These are phyloP conservation scores for Galemys pyrenaicus DNA, from an alignment of 2,113 vertebrate genomes.

Conservation along the genomic window DNA sequence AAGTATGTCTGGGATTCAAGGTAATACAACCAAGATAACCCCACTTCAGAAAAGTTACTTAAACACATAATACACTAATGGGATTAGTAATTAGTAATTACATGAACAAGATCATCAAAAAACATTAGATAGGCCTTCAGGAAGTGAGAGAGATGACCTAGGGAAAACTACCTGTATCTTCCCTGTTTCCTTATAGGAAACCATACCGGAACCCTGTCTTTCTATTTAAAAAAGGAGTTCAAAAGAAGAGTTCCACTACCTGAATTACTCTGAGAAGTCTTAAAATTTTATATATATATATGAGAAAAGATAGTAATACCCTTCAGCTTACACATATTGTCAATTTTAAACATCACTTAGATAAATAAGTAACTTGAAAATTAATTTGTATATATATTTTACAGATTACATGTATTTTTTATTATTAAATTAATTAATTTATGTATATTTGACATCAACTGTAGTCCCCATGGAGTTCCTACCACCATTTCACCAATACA, in stretches of 20 bases:
- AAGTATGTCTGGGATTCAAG: not conserved
- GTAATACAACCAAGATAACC: not conserved
- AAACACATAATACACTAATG: not conserved
- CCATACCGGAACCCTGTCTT: not conserved
- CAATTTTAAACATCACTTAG: slow-evolving; percentile 35
- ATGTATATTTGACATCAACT: too few species aligned
- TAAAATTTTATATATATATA: not conserved
- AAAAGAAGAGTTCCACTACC: not conserved
- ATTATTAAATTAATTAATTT: too few species aligned
- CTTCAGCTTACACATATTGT: not conserved
- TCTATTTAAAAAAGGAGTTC: not conserved
- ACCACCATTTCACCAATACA: too few species aligned
- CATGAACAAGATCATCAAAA: not conserved
- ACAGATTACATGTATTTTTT: too few species aligned
- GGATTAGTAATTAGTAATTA: not conserved
- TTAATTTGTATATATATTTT: not conserved
- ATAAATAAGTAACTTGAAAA: slow-evolving; percentile 12
- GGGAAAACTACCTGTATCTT: not conserved
- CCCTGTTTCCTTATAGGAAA: not conserved
- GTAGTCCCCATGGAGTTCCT: too few species aligned
- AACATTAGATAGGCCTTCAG: not conserved
- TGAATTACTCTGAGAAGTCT: not conserved
- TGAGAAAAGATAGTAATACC: not conserved
- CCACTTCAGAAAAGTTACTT: not conserved
- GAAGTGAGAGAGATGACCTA: not conserved